A percentile compares a stretch with the other conserved stretches of the same genome.
Conservation (phyloP, 2,797 vertebrate species). For the Halcyon chelicuti region DNA sequence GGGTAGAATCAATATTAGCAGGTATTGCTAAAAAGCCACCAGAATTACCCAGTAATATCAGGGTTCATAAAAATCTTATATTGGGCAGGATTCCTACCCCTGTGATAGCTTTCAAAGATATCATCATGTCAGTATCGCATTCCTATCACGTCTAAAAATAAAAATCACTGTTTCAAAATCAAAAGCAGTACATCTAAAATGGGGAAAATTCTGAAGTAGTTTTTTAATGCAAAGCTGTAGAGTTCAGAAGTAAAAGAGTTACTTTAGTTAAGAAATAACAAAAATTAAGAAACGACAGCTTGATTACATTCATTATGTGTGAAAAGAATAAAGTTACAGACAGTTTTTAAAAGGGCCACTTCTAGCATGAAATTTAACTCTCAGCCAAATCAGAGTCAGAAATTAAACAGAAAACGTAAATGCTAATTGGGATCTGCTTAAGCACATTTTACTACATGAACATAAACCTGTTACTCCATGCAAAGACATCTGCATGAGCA, state of each 20-base stretch:
- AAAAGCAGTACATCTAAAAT: background rate
- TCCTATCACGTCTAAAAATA: background rate
- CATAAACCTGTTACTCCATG: background rate
- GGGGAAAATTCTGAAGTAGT: background rate
- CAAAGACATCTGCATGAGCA: background rate
- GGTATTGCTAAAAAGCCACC: background rate
- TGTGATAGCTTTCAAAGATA: background rate
- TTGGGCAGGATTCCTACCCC: background rate
- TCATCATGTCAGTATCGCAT: background rate
- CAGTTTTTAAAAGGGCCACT: background rate
- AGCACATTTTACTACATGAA: background rate
- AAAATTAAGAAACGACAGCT: slow-evolving; percentile 24
- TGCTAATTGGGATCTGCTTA: slow-evolving; percentile 39
- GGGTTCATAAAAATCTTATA: background rate
- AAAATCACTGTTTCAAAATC: background rate
- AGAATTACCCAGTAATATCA: background rate
- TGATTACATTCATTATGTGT: background rate
- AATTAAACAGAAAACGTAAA: slow-evolving; percentile 56
- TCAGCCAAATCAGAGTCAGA: slow-evolving; percentile 5
- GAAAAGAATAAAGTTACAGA: background rate
- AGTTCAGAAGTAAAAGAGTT: background rate
- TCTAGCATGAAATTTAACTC: slow-evolving; percentile 10
- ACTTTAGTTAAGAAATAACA: background rate
- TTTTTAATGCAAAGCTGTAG: background rate
- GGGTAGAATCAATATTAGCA: background rate